These are phyloP conservation scores for Leptoclinus maculatus DNA, from an alignment of 2,797 vertebrate genomes.

Conservation along the genomic window DNA sequence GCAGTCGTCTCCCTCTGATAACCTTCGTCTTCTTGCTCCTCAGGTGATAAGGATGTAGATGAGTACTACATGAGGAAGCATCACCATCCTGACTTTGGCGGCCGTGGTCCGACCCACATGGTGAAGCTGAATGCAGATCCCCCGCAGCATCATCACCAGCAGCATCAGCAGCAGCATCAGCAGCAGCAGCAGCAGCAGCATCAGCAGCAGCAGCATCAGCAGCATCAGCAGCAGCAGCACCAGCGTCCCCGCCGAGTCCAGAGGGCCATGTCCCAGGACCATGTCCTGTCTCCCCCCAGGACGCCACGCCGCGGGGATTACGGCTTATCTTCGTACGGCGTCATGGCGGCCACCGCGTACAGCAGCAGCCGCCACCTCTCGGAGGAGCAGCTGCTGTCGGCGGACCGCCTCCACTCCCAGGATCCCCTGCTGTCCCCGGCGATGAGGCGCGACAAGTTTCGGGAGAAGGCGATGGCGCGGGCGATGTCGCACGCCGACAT, in stretches of 20 bases:
- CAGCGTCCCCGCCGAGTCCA: conserved; percentile 84
- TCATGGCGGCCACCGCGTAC: conserved; percentile 69
- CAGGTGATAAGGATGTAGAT: conserved; percentile 93
- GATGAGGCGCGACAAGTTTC: conserved; percentile 89
- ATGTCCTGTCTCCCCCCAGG: conserved; percentile 86
- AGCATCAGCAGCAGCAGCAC: conserved; percentile 72
- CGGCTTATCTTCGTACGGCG: conserved; percentile 72
- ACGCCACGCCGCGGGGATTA: conserved; percentile 83
- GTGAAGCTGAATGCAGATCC: conserved; percentile 88
- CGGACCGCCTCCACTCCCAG: conserved; percentile 95
- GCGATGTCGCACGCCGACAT: conserved; percentile 96
- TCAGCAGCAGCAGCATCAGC: not conserved
- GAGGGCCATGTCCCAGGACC: conserved; percentile 88
- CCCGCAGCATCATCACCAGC: conserved; percentile 85
- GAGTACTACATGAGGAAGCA: conserved; percentile 94
- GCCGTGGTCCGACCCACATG: conserved; percentile 91
- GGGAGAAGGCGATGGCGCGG: conserved; percentile 90
- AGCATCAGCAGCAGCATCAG: conserved; percentile 59
- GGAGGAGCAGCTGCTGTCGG: conserved; percentile 93
- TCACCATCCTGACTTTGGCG: conserved; percentile 89
- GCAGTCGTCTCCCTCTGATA: not conserved
- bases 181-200: conserved; percentile 74
- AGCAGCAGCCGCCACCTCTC: conserved; percentile 91
- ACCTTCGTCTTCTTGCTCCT: not conserved
- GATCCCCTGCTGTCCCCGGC: conserved; percentile 96